Evolutionary conservation across 1,140 invertebrate genomes (phyloP), one percentile per base, ranked within the genome.

Genomic region (Phymorhynchus buccinoides): DNA sequence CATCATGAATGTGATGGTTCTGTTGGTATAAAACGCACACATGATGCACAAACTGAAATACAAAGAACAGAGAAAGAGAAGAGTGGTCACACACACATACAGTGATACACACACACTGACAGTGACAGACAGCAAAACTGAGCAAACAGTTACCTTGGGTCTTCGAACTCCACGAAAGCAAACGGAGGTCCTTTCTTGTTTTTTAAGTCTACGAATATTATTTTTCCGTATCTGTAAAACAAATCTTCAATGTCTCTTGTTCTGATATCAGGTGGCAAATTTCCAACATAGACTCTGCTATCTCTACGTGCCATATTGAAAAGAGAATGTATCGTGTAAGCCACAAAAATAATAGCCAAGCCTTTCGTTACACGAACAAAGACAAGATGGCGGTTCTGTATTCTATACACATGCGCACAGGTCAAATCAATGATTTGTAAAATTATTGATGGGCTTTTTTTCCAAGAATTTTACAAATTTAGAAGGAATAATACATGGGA

Each of bases 181-280:
- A 99, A 99, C 88, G 99, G 98, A 71, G 98, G 98, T 84, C 99
- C 98, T 92, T 98, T 95, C 90, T 97, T 95, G 93, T 99, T 99
- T 95, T 99, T 99, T 93, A 99, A 95, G 94, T 99, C 99, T 85
- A 99, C 97, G 94, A 98, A 99, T 9, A 96, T 96, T 84, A 99
- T 99, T 95, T 99, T 99, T 66, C 99, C 99, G 93, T 98, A 99
- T 94, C 99, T 99, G 93, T 98, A 98, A 94, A 99, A 99, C 41
- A 99, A 94, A 94, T 99, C 99, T 95, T 99, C 98, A 87, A 99
- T 98, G 91, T 99, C 99, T 94, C 98, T 98, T 66, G 97, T 98
- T 89, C 98, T 96, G 88, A 99, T 99, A 94, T 99, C 98, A 52
- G 98, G 98, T 12, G 99, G 99, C 71, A 99, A 94, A 95, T 99